These are phyloP conservation scores for Bradysia coprophila DNA, from an alignment of 1,140 invertebrate species.

Conservation along the genomic window DNA sequence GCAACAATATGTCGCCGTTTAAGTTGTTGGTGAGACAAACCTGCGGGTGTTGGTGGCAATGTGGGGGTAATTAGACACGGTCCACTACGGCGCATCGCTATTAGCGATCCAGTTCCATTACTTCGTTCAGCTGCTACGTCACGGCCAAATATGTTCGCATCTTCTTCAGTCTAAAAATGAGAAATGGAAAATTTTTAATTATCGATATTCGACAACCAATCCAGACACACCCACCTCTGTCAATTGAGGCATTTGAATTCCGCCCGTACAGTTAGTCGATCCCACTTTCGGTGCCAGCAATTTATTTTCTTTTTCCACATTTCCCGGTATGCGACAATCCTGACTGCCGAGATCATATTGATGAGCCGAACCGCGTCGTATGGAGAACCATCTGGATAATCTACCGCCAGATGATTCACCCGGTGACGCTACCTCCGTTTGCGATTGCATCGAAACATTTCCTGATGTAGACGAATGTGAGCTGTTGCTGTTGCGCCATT, in stretches of 20 bases:
- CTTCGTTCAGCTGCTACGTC: too few relatives aligned
- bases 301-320: not conserved
- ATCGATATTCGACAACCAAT: not conserved
- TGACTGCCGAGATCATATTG: constrained; percentile 48
- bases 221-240: constrained; percentile 37
- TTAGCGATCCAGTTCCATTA: too few relatives aligned
- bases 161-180: constrained; percentile 15
- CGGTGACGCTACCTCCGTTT: constrained; percentile 24
- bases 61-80: constrained; percentile 43
- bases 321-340: constrained; percentile 9
- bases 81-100: constrained; percentile 16
- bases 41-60: constrained; percentile 58
- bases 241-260: constrained; percentile 54
- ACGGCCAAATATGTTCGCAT: not conserved
- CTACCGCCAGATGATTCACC: constrained; percentile 45
- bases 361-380: constrained; percentile 56
- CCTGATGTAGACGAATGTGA: constrained; percentile 40
- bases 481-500: constrained; percentile 18
- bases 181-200: constrained; percentile 1
- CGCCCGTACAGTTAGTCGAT: constrained; percentile 14
- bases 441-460: constrained; percentile 26
- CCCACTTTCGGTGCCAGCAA: constrained; percentile 11
- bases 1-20: constrained; percentile 78
- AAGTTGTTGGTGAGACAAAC: constrained; percentile 59
- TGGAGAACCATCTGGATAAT: constrained; percentile 67